Percentiles rank a stretch among this genome's conserved stretches.
Conservation (phyloP, 2,888 invertebrate genomes). For the Drosophila leonis region DNA sequence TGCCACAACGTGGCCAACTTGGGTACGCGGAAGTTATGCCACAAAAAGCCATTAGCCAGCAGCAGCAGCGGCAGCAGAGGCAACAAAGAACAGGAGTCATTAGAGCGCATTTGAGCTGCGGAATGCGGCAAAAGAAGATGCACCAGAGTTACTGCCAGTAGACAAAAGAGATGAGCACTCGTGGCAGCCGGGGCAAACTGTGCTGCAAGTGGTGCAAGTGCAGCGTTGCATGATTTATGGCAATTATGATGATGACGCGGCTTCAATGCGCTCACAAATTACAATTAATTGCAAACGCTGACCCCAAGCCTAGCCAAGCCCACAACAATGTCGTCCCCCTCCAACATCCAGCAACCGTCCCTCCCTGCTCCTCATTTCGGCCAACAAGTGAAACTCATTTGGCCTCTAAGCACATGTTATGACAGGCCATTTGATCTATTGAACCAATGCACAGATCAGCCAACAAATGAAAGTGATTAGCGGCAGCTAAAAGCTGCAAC, state of each 20-base stretch:
- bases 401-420: slow-evolving; percentile 27
- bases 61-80: slow-evolving; percentile 42
- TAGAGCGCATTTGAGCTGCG: slow-evolving; percentile 78
- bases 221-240: slow-evolving; percentile 80
- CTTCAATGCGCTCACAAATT: slow-evolving; percentile 66
- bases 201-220: slow-evolving; percentile 65
- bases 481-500: background rate
- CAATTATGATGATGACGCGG: slow-evolving; percentile 75
- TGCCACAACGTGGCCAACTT: slow-evolving; percentile 15
- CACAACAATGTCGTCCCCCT: background rate
- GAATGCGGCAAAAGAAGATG: slow-evolving; percentile 60
- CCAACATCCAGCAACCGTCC: background rate
- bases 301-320: slow-evolving; percentile 17
- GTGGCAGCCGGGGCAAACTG: slow-evolving; percentile 5
- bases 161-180: slow-evolving; percentile 22
- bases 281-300: slow-evolving; percentile 75
- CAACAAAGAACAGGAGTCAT: slow-evolving; percentile 81
- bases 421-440: slow-evolving; percentile 35
- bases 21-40: slow-evolving; percentile 73
- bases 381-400: slow-evolving; percentile 42
- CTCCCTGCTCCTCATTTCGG: background rate
- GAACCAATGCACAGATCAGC: slow-evolving; percentile 18
- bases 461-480: slow-evolving; percentile 45
- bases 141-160: background rate
- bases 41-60: slow-evolving; percentile 55